phyloP scores from a whole-genome alignment of 1,140 invertebrate species.

The Ceratitis capitata region DNA sequence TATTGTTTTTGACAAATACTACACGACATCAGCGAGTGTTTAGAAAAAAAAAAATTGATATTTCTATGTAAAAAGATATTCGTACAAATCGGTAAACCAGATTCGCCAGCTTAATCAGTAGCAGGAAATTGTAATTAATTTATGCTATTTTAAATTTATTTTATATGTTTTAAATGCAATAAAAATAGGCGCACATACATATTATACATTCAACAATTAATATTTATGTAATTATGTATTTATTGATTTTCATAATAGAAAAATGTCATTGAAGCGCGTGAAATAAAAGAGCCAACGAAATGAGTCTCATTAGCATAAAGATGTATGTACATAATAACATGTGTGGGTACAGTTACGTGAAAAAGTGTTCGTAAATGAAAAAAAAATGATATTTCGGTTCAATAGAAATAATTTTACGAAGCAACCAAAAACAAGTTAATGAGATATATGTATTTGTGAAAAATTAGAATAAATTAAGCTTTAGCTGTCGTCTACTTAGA shows the following conservation, averaged over 20 bases:
- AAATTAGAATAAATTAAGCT: too few species aligned
- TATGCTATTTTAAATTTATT: neutral
- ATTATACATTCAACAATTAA: neutral
- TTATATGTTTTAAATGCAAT: neutral
- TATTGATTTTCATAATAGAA: neutral
- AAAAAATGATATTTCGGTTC: too few species aligned
- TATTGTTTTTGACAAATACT: neutral
- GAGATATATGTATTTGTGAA: too few species aligned
- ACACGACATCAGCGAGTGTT: neutral
- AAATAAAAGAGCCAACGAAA: neutral
- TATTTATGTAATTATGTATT: neutral
- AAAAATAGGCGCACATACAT: neutral
- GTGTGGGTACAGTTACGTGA: neutral
- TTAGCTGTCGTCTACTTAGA: too few species aligned
- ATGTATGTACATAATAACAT: neutral
- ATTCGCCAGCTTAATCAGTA: neutral
- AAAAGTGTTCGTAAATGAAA: too few species aligned
- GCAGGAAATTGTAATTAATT: neutral
- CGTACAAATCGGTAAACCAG: neutral
- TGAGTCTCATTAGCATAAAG: neutral
- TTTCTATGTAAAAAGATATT: neutral
- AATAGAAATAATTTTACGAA: too few species aligned
- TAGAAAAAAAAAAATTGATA: neutral
- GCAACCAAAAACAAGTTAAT: too few species aligned
- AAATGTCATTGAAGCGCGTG: neutral